Conservation (phyloP, 2,113 vertebrate genomes). For the Tachuris rubrigastra region DNA sequence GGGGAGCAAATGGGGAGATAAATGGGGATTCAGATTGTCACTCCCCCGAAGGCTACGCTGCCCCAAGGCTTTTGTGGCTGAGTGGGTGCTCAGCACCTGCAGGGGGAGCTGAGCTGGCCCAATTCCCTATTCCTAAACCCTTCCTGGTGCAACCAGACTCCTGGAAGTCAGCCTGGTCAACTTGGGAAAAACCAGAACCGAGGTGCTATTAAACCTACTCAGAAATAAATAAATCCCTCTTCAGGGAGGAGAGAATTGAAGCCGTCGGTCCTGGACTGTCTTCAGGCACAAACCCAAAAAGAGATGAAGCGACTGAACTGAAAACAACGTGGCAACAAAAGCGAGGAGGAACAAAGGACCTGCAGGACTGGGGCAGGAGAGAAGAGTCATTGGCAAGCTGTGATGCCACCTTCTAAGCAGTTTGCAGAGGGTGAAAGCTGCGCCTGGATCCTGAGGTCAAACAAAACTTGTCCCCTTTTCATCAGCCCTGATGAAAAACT, state of each 20-base stretch:
- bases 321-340: neutral
- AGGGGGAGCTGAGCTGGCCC: neutral
- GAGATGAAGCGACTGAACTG: neutral
- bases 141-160: neutral
- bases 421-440: neutral
- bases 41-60: neutral
- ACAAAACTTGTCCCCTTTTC: neutral
- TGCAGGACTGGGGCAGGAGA: neutral
- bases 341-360: neutral
- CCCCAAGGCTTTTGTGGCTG: neutral
- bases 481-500: neutral
- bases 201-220: neutral
- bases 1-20: neutral
- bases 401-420: rapidly evolving
- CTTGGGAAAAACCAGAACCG: neutral
- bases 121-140: neutral
- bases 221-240: neutral
- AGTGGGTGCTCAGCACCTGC: neutral
- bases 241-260: neutral
- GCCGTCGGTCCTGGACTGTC: rapidly evolving
- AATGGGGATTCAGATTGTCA: neutral
- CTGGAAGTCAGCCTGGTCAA: neutral
- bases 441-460: neutral
- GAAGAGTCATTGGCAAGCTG: neutral
- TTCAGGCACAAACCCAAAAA: neutral